These are phyloP conservation scores for Babyrousa celebensis DNA, from an alignment of 2,797 vertebrate genomes.

Conservation along the genomic window DNA sequence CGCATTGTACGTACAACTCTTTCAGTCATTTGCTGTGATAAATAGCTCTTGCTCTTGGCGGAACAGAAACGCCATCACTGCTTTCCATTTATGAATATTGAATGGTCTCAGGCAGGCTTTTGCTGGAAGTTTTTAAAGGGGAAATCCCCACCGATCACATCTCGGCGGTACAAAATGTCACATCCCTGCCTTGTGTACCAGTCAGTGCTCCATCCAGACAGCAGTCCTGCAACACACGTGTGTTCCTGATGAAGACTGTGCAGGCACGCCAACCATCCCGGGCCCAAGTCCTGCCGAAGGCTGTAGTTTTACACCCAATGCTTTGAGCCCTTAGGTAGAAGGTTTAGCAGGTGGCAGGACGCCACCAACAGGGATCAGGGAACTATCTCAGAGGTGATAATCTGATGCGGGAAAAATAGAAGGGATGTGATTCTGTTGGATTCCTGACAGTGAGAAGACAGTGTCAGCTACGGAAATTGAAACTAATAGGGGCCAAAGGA, in stretches of 20 bases:
- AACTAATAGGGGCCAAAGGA: background rate
- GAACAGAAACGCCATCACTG: slow-evolving; percentile 78
- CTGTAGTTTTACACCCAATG: background rate
- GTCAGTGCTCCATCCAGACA: background rate
- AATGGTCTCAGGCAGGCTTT: slow-evolving; percentile 77
- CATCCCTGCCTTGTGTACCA: background rate
- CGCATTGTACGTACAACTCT: slow-evolving; percentile 77
- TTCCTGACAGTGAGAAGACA: slow-evolving; percentile 53
- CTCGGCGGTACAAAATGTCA: slow-evolving; percentile 25
- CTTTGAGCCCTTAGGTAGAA: background rate
- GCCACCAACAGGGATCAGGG: slow-evolving; percentile 28
- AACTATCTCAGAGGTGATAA: slow-evolving; percentile 62
- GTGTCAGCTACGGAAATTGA: slow-evolving; percentile 1
- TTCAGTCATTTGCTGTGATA: slow-evolving; percentile 80
- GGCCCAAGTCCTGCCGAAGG: slow-evolving; percentile 10
- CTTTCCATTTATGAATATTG: slow-evolving; percentile 85
- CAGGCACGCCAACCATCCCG: background rate
- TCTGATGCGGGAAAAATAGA: slow-evolving; percentile 62
- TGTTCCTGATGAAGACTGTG: slow-evolving; percentile 35
- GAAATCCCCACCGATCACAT: slow-evolving; percentile 53
- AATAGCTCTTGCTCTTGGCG: slow-evolving; percentile 79
- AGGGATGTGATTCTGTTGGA: slow-evolving; percentile 54
- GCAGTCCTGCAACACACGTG: background rate
- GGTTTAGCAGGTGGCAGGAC: slow-evolving; percentile 54
- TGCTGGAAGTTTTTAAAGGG: slow-evolving; percentile 72